A percentile compares a stretch with the other conserved stretches of the same genome.
These are phyloP conservation scores for Pseudolaguvia tuberculata DNA, from an alignment of 2,113 vertebrate genomes.

Conservation along the genomic window DNA sequence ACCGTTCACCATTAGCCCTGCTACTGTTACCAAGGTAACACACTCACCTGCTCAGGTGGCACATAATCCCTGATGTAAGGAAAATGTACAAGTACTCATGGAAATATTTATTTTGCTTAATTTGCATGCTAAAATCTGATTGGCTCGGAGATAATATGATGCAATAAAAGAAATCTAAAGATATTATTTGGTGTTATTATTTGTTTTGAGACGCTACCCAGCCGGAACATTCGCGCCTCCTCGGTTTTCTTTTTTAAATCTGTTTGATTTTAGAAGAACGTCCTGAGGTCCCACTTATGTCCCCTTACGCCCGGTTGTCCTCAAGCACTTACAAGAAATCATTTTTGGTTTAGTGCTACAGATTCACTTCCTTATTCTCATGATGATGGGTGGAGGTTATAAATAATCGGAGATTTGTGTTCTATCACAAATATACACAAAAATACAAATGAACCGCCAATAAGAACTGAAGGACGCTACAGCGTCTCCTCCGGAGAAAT, in stretches of 20 bases:
- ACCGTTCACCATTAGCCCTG: conserved; percentile 89
- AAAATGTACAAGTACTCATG: neutral
- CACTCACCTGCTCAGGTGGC: neutral
- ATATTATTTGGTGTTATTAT: neutral
- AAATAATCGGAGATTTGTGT: too few relatives aligned
- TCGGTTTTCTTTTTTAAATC: too few relatives aligned
- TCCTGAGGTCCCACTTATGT: too few relatives aligned
- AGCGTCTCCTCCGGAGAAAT: neutral
- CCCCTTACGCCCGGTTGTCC: too few relatives aligned
- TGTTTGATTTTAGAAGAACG: too few relatives aligned
- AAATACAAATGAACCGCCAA: neutral
- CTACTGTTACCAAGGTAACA: conserved; percentile 88
- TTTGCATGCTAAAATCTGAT: neutral
- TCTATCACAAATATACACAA: too few relatives aligned
- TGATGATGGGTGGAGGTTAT: too few relatives aligned
- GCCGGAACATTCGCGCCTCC: too few relatives aligned
- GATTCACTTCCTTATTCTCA: conserved; percentile 19
- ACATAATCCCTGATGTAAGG: neutral
- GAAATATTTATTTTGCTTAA: neutral
- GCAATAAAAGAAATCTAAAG: neutral
- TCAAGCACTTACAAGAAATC: neutral
- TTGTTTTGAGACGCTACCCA: too few relatives aligned
- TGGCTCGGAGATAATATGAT: neutral
- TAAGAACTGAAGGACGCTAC: neutral
- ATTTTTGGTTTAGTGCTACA: neutral